These are phyloP conservation scores for Corythaeola cristata DNA, from an alignment of 2,113 vertebrate species.

Conservation along the genomic window DNA sequence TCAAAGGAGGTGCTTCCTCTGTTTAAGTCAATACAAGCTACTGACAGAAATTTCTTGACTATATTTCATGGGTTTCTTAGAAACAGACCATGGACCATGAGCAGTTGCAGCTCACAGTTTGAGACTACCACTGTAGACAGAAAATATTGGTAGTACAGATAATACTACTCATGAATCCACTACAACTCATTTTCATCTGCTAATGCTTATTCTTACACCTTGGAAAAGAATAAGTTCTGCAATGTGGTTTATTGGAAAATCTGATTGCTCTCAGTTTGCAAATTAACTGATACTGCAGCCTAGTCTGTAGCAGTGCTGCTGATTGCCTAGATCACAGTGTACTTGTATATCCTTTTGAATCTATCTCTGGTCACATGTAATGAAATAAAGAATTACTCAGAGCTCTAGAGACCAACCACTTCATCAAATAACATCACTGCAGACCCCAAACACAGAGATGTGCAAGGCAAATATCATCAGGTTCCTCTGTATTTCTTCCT, in stretches of 20 bases:
- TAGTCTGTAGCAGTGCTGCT: background rate
- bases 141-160: background rate
- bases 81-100: background rate
- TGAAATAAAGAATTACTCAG: background rate
- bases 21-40: background rate
- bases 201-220: background rate
- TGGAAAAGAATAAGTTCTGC: background rate
- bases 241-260: background rate
- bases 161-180: background rate
- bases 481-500: background rate
- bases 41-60: background rate
- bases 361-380: background rate
- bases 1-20: background rate
- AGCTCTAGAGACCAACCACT: background rate
- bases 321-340: background rate
- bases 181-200: background rate
- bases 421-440: background rate
- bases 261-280: background rate
- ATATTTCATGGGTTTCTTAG: background rate
- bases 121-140: background rate
- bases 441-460: background rate
- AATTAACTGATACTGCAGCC: background rate
- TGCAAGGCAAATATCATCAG: background rate
- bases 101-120: background rate
- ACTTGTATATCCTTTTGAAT: background rate